phyloP scores from a whole-genome alignment of 2,888 invertebrate genomes.

The Phyllotreta striolata region DNA sequence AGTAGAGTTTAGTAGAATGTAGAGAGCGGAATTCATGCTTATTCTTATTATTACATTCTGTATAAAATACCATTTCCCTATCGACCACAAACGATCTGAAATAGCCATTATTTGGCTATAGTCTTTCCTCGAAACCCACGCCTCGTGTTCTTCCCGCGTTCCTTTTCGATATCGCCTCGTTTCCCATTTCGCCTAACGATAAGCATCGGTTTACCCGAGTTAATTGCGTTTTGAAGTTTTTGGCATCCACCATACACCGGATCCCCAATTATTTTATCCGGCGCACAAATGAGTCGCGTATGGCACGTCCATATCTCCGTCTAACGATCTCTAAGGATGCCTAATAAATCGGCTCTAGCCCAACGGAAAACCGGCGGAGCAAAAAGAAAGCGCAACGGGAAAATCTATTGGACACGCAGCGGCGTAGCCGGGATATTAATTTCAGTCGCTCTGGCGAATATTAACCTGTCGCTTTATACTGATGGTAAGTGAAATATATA shows the following conservation, averaged over 20 bases:
- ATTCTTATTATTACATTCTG: no score
- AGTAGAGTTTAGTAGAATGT: no score
- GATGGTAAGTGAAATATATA: slow-evolving; percentile 2
- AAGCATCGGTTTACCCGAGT: slow-evolving; percentile 31
- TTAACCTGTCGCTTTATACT: background rate
- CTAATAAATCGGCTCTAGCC: slow-evolving; percentile 45
- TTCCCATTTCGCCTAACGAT: slow-evolving; percentile 4
- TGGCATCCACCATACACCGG: slow-evolving; percentile 28
- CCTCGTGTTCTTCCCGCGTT: no score
- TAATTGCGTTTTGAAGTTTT: slow-evolving; percentile 29
- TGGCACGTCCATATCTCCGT: slow-evolving; percentile 42
- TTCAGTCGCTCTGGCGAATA: no score
- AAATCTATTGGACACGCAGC: background rate
- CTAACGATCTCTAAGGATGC: slow-evolving; percentile 48
- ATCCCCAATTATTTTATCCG: slow-evolving; percentile 36
- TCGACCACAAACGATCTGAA: no score
- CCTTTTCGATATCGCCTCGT: no score
- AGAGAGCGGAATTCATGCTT: no score
- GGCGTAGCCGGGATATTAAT: background rate
- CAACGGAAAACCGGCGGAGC: slow-evolving; percentile 38
- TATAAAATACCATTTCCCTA: no score
- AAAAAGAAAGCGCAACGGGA: no score
- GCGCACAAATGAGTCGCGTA: slow-evolving; percentile 36
- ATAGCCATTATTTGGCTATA: no score
- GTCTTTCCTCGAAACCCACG: no score